Evolutionary conservation across 1,140 invertebrate species (phyloP).

Genomic region (Portunus trituberculatus): DNA sequence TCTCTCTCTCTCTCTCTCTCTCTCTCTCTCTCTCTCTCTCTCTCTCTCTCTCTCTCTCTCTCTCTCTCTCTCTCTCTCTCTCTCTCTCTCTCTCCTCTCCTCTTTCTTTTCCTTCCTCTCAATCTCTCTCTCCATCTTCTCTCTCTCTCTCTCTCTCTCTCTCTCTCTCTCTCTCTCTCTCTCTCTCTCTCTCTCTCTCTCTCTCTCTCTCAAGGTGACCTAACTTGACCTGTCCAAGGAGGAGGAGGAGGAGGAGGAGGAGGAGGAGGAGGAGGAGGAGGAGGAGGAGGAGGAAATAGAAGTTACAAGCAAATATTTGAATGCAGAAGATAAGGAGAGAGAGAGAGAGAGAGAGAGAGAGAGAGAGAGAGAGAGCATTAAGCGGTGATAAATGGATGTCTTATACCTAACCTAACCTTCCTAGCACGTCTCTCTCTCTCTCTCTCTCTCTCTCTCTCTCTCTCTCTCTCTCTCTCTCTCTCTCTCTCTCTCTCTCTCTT

Average conservation of each 20-base stretch:
- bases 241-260: not conserved
- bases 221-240: conserved; percentile 31
- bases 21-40: conserved; percentile 27
- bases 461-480: conserved; percentile 1
- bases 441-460: not conserved
- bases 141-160: conserved; percentile 35
- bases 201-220: not conserved
- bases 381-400: not conserved
- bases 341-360: conserved; percentile 34
- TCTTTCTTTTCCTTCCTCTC: not conserved
- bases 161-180: conserved; percentile 18
- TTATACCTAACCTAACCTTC: not conserved
- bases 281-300: not conserved
- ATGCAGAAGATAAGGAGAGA: not conserved
- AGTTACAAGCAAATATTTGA: not conserved
- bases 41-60: not conserved
- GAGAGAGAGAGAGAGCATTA: conserved; percentile 23
- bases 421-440: not conserved
- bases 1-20: conserved; percentile 35
- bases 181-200: not conserved
- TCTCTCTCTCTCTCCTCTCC: too few relatives aligned
- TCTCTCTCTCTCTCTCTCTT: not conserved
- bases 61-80: not conserved
- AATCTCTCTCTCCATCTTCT: not conserved
- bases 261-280: not conserved